Evolutionary conservation across 2,797 vertebrate genomes (phyloP).

Genomic region (Hydrocynus forskahlii): DNA sequence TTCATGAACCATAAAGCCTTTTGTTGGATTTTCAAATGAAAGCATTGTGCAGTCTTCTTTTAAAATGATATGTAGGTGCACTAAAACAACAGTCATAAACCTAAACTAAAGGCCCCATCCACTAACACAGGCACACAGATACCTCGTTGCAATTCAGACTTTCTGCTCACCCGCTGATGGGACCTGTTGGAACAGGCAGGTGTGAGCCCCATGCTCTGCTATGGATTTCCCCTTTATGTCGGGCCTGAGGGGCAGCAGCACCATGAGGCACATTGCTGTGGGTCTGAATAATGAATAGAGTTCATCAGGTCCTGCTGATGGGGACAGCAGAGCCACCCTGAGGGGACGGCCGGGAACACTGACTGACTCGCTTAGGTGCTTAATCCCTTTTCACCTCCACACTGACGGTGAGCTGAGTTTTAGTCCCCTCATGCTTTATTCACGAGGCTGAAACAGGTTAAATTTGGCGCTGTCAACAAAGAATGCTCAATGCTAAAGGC

Average conservation of each 20-base stretch:
- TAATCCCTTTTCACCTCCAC: slow-evolving; percentile 32
- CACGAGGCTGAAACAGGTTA: slow-evolving; percentile 46
- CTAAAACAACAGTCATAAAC: too few species aligned
- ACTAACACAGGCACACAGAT: too few species aligned
- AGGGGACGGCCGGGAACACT: slow-evolving; percentile 36
- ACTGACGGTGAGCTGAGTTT: slow-evolving; percentile 29
- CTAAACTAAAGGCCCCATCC: too few species aligned
- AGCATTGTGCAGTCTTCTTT: background rate
- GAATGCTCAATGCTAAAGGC: slow-evolving; percentile 36
- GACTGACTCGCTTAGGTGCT: background rate
- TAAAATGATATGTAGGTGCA: too few species aligned
- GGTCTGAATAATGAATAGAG: slow-evolving; percentile 81
- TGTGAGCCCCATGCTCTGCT: slow-evolving; percentile 35
- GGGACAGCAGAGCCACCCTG: slow-evolving; percentile 61
- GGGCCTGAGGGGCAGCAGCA: slow-evolving; percentile 66
- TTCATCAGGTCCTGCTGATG: slow-evolving; percentile 71
- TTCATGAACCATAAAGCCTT: background rate
- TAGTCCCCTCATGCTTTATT: slow-evolving; percentile 58
- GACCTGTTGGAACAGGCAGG: slow-evolving; percentile 30
- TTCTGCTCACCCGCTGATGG: background rate
- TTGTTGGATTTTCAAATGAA: background rate
- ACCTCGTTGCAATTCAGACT: background rate
- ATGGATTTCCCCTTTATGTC: slow-evolving; percentile 74
- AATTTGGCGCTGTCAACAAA: slow-evolving; percentile 33
- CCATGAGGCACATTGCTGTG: slow-evolving; percentile 51